These are phyloP conservation scores for Neostethus bicornis DNA, from an alignment of 2,797 vertebrate species.

Conservation along the genomic window DNA sequence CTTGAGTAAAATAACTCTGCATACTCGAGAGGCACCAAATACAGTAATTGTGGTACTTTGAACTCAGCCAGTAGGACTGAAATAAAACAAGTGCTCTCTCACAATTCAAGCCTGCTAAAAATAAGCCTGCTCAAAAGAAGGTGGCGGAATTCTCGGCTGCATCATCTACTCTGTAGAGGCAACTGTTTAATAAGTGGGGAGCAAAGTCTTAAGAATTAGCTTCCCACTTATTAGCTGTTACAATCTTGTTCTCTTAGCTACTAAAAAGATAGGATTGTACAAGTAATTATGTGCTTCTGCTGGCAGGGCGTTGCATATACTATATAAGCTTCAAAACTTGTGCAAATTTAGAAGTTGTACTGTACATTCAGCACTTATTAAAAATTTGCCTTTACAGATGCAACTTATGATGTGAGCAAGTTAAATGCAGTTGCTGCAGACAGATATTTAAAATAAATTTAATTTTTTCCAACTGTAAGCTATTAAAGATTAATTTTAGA, in stretches of 20 bases:
- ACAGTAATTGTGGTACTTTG: conserved; percentile 70
- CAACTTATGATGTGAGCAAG: conserved; percentile 8
- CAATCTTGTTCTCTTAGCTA: no score
- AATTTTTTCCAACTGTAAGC: conserved; percentile 60
- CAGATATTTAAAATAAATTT: conserved; percentile 28
- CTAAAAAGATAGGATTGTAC: no score
- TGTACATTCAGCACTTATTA: conserved; percentile 5
- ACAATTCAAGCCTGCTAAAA: conserved; percentile 78
- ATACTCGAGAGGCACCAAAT: conserved; percentile 65
- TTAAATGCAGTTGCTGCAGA: conserved; percentile 9
- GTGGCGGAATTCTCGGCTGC: conserved; percentile 71
- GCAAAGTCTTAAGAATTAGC: no score
- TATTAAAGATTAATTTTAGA: conserved; percentile 79
- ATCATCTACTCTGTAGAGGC: conserved; percentile 66
- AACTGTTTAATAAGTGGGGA: conserved; percentile 63
- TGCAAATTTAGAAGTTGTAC: conserved; percentile 1
- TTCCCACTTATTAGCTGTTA: no score
- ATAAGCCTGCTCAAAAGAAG: conserved; percentile 76
- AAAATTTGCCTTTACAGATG: conserved; percentile 6
- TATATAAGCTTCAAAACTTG: conserved; percentile 34
- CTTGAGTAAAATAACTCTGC: conserved; percentile 65
- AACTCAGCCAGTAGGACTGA: conserved; percentile 71
- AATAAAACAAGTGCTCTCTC: conserved; percentile 80
- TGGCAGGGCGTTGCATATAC: conserved; percentile 18
- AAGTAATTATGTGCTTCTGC: conserved; percentile 41